Base-by-base conservation (phyloP, 37 sponge, comb jelly and placozoan species). In the Halisarca cf. caerulea region DNA sequence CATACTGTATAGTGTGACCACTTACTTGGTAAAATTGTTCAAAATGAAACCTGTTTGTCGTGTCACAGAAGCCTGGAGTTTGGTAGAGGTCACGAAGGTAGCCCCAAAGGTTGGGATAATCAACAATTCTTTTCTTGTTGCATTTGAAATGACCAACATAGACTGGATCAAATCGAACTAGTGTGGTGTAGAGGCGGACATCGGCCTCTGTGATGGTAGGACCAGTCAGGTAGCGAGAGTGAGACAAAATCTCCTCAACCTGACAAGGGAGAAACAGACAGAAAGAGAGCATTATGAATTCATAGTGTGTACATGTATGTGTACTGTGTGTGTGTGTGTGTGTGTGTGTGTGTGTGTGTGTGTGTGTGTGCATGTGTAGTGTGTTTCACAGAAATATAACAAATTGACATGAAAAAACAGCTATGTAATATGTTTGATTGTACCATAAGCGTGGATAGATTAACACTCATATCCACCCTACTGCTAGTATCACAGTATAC, bases 61-160 rank as follows among this genome's bases (percentile, higher is more conserved):
- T 96, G 32, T 91, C 90, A 11, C 88, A 87, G 64, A 96, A 86
- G 3, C 88, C 95, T 30, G 81, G 84, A 36, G 90, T 91, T 82
- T 94, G 92, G 84, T 96, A 96, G 45, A 96, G 83, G 57, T 96
- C 97, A 70, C 97, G 77, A 66, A 93, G 81, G 82, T 91, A 96
- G 23, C 87, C 92, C 92, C 95, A 96, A 47, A 96, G 33, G 72
- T 94, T 91, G 32, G 95, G 90, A 78, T 94, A 96, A 66, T 96
- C 97, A 60, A 94, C 66, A 40, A 96, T 92, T 30, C 97, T 70
- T 80, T 83, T 91, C 84, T 90, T 91, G 73, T 96, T 96, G 84
- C 97, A 96, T 92, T 97, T 97, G 83, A 95, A 97, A 59, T 95
- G 97, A 32, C 89, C 93, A 36, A 92, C 93, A 71, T 97, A 97